Evolutionary conservation across 2,113 vertebrate genomes (phyloP), one percentile per base, ranked within the genome.

Genomic region (Daphoenositta chrysoptera): DNA sequence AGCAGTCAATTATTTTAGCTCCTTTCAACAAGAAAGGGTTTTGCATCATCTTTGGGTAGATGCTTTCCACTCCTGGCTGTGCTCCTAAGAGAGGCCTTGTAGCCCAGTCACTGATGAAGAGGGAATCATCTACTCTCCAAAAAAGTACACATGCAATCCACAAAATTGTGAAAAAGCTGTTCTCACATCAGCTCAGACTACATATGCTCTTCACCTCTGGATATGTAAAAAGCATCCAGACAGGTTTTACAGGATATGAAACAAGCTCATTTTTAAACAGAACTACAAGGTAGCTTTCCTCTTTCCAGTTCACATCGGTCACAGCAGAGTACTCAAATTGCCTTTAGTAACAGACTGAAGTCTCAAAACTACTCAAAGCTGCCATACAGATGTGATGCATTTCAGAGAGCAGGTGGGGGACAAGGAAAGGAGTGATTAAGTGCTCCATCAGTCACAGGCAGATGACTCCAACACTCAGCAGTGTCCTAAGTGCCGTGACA

Each of bases 121-220:
- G 3, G 11, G 42, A 70, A 87, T 63, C 56, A 53, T 17, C 40
- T 80, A 5, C 44, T 66, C 64, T 47, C 61, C 47, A 24, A 57
- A 50, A 3, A 45, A 10, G 27, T 13, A 63, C 6, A 30, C 0
- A 0, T 5, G 11, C 30, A 42, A 54, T 26, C 39, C 71, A 72
- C 22, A 64, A 60, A 73, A 53, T 0, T 1, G 1, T 19, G 10
- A 37, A 58, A 77, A 70, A 3, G 40, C 61, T 71, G 22, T 28
- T 93, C 47, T 81, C 27, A 0, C 45, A 47, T 15, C 64, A 90
- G 33, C 39, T 33, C 56, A 54, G 11, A 56, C 5, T 22, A 17
- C 1, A 5, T 1, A 22, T 7, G 37, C 20, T 77, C 13, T 50
- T 70, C 20, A 65, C 13, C 48, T 72, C 40, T 35, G 18, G 28